Percentiles rank a stretch among this genome's conserved stretches.
These are phyloP conservation scores for Spodoptera frugiperda DNA, from an alignment of 1,140 invertebrate species.

Conservation along the genomic window DNA sequence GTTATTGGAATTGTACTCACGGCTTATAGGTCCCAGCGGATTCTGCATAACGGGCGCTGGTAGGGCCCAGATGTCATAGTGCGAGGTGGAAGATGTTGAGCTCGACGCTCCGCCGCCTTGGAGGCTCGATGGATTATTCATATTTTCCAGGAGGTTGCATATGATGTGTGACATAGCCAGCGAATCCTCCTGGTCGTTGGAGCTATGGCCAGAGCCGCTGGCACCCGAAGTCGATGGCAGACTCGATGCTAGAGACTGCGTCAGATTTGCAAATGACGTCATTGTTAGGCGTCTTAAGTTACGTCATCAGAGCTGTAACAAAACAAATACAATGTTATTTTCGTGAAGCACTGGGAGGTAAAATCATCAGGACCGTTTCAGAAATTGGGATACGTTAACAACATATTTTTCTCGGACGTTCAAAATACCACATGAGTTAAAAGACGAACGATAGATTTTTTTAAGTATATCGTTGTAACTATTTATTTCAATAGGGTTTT, in stretches of 20 bases:
- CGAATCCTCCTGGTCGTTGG: conserved; percentile 68
- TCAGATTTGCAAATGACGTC: conserved; percentile 78
- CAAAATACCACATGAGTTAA: conserved; percentile 8
- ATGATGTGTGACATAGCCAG: conserved; percentile 79
- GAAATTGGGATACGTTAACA: neutral
- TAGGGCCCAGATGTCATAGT: conserved; percentile 76
- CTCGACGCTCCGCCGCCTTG: conserved; percentile 59
- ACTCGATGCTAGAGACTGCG: conserved; percentile 72
- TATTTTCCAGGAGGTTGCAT: conserved; percentile 80
- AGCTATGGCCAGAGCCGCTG: conserved; percentile 56
- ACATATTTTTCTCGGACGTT: neutral
- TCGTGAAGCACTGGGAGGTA: conserved; percentile 33
- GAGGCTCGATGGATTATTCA: conserved; percentile 68
- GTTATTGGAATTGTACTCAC: conserved; percentile 72
- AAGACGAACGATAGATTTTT: too few species aligned
- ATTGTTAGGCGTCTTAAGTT: conserved; percentile 61
- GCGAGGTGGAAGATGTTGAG: conserved; percentile 66
- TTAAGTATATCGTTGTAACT: too few species aligned
- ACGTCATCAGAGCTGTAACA: conserved; percentile 78
- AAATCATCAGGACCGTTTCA: conserved; percentile 7
- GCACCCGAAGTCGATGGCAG: conserved; percentile 71
- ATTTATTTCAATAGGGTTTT: too few species aligned
- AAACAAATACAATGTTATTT: conserved; percentile 50
- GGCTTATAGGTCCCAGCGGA: conserved; percentile 60
- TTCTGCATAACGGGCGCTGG: conserved; percentile 73